Evolutionary conservation across 30 jellyfish, hydroid and myxozoan species (phyloP), one percentile per base, ranked within the genome.

Genomic region (Mastigias papua): DNA sequence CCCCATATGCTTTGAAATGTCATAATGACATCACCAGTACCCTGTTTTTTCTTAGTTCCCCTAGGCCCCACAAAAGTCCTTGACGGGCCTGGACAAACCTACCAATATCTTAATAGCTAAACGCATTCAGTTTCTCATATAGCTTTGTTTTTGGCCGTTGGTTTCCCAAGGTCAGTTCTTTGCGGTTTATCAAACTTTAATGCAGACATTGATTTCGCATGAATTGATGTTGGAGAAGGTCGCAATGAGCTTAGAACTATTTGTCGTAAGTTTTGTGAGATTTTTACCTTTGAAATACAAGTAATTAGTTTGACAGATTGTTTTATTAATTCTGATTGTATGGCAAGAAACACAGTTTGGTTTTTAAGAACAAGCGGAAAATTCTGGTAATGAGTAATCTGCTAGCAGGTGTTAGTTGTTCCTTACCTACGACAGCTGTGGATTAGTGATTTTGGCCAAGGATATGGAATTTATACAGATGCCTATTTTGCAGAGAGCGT

Each of bases 181-280:
- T 54, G 67, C 67, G 67, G 67, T 54, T 54, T 54, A 54, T 54
- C 67, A 54, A 54, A 54, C 67, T 5, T 54, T 54, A 54, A 54
- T 54, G 67, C 27, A 3, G 26, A 54, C 23, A 54, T 54, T 21
- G 67, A 54, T 54, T 54, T 54, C 3, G 7, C 67, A 54, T 54
- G 67, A 54, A 54, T 54, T 21, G 67, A 21, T 21, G 27, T 54
- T 54, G 67, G 25, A 21, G 27, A 54, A 11, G 67, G 67, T 54
- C 17, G 67, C 67, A 54, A 54, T 54, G 67, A 21, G 67, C 67
- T 54, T 54, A 11, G 25, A 19, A 6, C 27, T 21, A 25, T 3
- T 54, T 54, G 25, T 54, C 3, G 67, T 54, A 21, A 54, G 20
- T 54, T 25, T 25, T 54, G 27, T 54, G 27, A 3, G 67, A 19